A percentile compares a stretch with the other conserved stretches of the same genome.
Evolutionary conservation across 2,888 invertebrate species (phyloP).

Genomic region (Erebia ligea): DNA sequence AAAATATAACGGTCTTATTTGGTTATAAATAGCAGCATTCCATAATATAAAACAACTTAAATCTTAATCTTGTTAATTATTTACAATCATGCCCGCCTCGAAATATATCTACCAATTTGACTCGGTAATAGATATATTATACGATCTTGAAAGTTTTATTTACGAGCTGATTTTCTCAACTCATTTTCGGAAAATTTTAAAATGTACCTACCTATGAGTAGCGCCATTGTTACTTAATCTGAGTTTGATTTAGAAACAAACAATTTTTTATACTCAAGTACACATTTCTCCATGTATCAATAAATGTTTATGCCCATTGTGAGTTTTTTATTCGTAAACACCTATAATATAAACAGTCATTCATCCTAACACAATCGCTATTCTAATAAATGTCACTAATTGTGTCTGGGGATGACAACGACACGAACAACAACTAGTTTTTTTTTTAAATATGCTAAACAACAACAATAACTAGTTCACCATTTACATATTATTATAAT

Average conservation of each 20-base stretch:
- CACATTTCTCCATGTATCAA: slow-evolving; percentile 15
- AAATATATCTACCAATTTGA: too few species aligned
- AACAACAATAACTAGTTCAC: slow-evolving; percentile 72
- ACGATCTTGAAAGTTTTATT: too few species aligned
- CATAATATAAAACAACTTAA: too few species aligned
- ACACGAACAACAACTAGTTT: slow-evolving; percentile 45
- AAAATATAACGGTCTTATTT: too few species aligned
- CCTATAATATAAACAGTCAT: slow-evolving; percentile 40
- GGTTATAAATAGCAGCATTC: too few species aligned
- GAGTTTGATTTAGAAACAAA: slow-evolving; percentile 3
- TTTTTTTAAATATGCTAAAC: slow-evolving; percentile 33
- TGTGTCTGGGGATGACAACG: slow-evolving; percentile 61
- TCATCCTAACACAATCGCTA: slow-evolving; percentile 58
- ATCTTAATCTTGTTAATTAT: too few species aligned
- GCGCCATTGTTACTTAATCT: background rate
- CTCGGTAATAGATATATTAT: too few species aligned
- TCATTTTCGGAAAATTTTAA: too few species aligned
- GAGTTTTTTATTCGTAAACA: slow-evolving; percentile 29
- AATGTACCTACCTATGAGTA: background rate
- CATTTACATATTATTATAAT: slow-evolving; percentile 64
- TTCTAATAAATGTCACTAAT: slow-evolving; percentile 78
- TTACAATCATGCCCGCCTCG: too few species aligned
- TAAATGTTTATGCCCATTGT: slow-evolving; percentile 26
- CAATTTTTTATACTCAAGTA: background rate
- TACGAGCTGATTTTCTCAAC: too few species aligned